Evolutionary conservation across 2,888 invertebrate species (phyloP).

Genomic region (Ariolimax columbianus): DNA sequence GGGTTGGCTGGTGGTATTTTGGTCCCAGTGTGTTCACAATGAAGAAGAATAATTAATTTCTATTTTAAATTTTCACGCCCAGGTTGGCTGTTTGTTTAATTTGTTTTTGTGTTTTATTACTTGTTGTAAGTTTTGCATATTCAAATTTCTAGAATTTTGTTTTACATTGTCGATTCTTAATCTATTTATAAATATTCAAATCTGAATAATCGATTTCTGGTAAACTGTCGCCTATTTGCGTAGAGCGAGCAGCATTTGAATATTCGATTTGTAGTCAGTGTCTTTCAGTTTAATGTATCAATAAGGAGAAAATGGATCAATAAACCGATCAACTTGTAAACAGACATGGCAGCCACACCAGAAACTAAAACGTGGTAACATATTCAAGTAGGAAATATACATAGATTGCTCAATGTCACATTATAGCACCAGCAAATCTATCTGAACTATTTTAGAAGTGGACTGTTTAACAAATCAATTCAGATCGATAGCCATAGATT

Average conservation of each 20-base stretch:
- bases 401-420: background rate
- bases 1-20: too few relatives aligned
- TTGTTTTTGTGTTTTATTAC: background rate
- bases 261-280: slow-evolving; percentile 3
- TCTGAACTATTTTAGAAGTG: too few relatives aligned
- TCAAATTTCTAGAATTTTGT: too few relatives aligned
- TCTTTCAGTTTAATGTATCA: background rate
- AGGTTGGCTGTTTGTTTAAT: background rate
- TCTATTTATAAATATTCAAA: background rate
- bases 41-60: background rate
- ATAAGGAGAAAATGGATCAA: background rate
- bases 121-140: too few relatives aligned
- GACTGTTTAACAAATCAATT: too few relatives aligned
- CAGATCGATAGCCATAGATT: too few relatives aligned
- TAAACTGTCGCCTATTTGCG: background rate
- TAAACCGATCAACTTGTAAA: background rate
- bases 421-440: too few relatives aligned
- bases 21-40: too few relatives aligned
- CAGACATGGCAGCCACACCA: background rate
- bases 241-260: background rate
- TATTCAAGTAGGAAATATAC: background rate
- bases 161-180: background rate
- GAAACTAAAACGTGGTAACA: background rate
- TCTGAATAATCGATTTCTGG: background rate
- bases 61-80: background rate